Percentiles rank a stretch among this genome's conserved stretches.
phyloP scores from a whole-genome alignment of 1,140 invertebrate species.

The Pseudomyrmex gracilis region DNA sequence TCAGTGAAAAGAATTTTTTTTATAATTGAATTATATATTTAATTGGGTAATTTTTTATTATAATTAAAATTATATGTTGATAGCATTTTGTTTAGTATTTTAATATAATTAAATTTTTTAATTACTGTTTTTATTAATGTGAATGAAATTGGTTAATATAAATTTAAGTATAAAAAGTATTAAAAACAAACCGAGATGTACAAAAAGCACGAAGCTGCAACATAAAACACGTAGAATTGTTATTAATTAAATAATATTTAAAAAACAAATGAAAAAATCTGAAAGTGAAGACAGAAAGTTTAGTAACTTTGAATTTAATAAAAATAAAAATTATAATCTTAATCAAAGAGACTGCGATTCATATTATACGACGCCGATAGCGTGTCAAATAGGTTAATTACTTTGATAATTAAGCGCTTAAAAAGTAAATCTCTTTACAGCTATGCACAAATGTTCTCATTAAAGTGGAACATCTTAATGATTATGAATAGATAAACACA shows the following conservation, averaged over 20 bases:
- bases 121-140: too few species aligned
- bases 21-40: too few species aligned
- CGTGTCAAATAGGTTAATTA: slow-evolving; percentile 51
- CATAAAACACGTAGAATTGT: background rate
- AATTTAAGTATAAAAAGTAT: too few species aligned
- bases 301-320: slow-evolving; percentile 11
- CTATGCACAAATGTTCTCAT: slow-evolving; percentile 1
- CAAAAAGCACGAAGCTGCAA: background rate
- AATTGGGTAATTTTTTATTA: too few species aligned
- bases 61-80: too few species aligned
- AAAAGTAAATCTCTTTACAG: slow-evolving; percentile 14
- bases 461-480: slow-evolving; percentile 4
- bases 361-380: slow-evolving; percentile 48
- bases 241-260: background rate
- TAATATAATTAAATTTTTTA: too few species aligned
- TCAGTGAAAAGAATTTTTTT: too few species aligned
- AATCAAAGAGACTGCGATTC: background rate
- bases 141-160: too few species aligned
- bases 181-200: background rate
- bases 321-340: slow-evolving; percentile 12
- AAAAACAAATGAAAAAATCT: background rate
- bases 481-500: background rate
- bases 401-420: slow-evolving; percentile 20
- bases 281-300: slow-evolving; percentile 6
- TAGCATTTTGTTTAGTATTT: too few species aligned